Evolutionary conservation across 1,140 invertebrate species (phyloP).

Genomic region (Mercenaria mercenaria): DNA sequence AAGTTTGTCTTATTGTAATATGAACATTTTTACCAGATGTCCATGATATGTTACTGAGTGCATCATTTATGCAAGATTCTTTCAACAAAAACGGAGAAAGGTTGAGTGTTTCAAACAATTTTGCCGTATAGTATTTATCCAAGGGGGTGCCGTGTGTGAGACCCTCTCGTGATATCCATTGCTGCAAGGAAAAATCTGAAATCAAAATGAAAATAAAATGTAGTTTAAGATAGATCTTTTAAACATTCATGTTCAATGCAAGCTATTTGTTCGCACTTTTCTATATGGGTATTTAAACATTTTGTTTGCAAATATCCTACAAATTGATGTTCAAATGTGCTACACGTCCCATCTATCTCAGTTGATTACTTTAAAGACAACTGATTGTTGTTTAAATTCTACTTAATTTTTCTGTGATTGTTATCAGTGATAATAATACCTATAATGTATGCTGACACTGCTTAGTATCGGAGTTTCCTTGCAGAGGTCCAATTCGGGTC

Average conservation of each 20-base stretch:
- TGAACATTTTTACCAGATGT: neutral
- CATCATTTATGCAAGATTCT: neutral
- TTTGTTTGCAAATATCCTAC: neutral
- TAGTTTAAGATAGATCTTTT: neutral
- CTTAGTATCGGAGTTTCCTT: too few species aligned
- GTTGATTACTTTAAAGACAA: too few species aligned
- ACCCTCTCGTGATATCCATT: neutral
- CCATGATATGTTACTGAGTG: neutral
- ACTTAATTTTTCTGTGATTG: too few species aligned
- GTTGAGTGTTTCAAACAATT: neutral
- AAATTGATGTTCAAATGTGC: too few species aligned
- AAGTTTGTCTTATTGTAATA: too few species aligned
- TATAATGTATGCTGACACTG: too few species aligned
- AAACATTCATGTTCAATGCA: neutral
- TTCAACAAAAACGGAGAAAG: neutral
- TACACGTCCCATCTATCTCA: too few species aligned
- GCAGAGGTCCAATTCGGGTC: neutral
- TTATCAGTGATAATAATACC: too few species aligned
- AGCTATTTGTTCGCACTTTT: too few species aligned
- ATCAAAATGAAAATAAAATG: neutral
- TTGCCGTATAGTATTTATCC: neutral
- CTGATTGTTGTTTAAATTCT: too few species aligned
- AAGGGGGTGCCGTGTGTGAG: neutral
- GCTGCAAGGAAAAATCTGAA: conserved; percentile 25
- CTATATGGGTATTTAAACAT: too few species aligned